A percentile compares a stretch with the other conserved stretches of the same genome.
phyloP scores from a whole-genome alignment of 2,797 vertebrate species.

The Eulemur mongoz region DNA sequence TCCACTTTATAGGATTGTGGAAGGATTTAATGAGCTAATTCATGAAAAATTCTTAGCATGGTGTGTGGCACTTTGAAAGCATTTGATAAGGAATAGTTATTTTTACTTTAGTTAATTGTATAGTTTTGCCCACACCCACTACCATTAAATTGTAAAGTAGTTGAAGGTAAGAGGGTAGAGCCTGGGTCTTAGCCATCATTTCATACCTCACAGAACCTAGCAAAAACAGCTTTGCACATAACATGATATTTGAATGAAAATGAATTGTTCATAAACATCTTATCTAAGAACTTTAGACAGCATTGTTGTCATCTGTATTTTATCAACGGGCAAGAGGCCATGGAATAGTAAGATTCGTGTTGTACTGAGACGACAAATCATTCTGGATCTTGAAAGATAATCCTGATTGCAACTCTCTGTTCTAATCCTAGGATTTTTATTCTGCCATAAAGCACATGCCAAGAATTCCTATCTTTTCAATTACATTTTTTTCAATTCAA shows the following conservation, averaged over 20 bases:
- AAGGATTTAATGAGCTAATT: not conserved
- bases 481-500: not conserved
- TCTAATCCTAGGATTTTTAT: slow-evolving; percentile 26
- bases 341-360: not conserved
- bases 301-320: not conserved
- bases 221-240: not conserved
- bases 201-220: not conserved
- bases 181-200: not conserved
- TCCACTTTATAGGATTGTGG: not conserved
- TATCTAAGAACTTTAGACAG: not conserved
- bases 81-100: not conserved
- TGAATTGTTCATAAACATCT: not conserved
- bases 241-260: not conserved
- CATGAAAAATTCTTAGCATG: not conserved
- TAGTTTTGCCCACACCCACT: not conserved
- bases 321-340: not conserved
- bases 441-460: not conserved
- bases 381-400: not conserved
- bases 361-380: not conserved
- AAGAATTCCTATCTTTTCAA: not conserved
- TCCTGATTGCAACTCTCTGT: not conserved
- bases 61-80: not conserved
- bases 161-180: not conserved
- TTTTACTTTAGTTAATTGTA: slow-evolving; percentile 18
- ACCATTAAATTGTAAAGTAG: not conserved